Evolutionary conservation across 2,888 invertebrate species (phyloP).

Genomic region (Anodontia alba): DNA sequence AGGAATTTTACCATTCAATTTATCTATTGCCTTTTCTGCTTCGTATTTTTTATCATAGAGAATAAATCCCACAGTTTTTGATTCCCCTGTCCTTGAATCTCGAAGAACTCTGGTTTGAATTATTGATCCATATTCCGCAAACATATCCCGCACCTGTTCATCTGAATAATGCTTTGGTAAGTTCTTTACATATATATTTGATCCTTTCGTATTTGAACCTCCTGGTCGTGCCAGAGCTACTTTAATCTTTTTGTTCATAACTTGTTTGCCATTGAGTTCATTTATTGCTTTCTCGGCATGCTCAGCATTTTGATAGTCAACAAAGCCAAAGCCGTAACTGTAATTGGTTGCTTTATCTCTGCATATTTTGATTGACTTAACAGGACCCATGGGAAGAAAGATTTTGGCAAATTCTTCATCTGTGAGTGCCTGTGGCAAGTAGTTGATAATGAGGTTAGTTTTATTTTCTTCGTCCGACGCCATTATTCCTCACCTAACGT

Average conservation of each 20-base stretch:
- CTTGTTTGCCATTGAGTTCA: constrained; percentile 93
- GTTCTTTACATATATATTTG: constrained; percentile 96
- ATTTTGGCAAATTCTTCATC: constrained; percentile 95
- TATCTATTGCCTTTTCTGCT: constrained; percentile 94
- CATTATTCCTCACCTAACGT: constrained; percentile 31
- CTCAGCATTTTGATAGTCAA: constrained; percentile 93
- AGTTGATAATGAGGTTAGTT: constrained; percentile 97
- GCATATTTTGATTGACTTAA: constrained; percentile 93
- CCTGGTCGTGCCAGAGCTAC: constrained; percentile 96
- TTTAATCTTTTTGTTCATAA: constrained; percentile 96
- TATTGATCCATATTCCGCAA: constrained; percentile 94
- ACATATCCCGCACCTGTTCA: constrained; percentile 93
- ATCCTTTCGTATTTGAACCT: constrained; percentile 96
- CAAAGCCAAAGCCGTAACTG: constrained; percentile 98
- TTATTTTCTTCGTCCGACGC: constrained; percentile 35
- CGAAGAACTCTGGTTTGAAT: constrained; percentile 96
- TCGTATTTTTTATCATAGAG: constrained; percentile 93
- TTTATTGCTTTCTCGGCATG: constrained; percentile 95
- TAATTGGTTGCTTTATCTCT: constrained; percentile 90
- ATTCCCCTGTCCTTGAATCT: constrained; percentile 94
- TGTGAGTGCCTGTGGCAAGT: constrained; percentile 96
- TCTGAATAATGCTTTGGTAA: constrained; percentile 89
- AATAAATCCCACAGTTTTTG: constrained; percentile 95
- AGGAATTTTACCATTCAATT: constrained; percentile 92
- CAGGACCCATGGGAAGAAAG: constrained; percentile 94